Base-by-base conservation (phyloP, 64 coral and sea anemone species). In the Platygyra sinensis region DNA sequence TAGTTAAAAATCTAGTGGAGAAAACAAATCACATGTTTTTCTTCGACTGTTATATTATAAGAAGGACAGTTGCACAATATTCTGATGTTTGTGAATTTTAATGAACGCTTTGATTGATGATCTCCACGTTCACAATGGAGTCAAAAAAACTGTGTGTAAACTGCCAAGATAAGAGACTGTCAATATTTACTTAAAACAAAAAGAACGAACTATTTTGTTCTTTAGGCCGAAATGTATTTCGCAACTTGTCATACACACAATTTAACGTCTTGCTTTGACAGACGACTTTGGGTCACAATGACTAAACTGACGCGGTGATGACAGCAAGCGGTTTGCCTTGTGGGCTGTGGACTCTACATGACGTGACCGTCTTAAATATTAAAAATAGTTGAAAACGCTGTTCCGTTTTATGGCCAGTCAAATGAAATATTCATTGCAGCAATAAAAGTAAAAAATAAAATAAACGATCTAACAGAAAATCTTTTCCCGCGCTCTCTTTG, bases 161-260 rank as follows among this genome's bases (percentile, higher is more conserved):
- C 18, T 16, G 38, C 10, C 81, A 69, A 19, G 24, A n/a, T 12
- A 49, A 52, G 19, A 72, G 27, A 50, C 46, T 13, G 33, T 22
- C 62, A 85, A 85, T 85, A 25, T 85, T 85, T 82, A 82, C 80
- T 39, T 65, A 38, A 0, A 33, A 52, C 33, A 77, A 77, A 69
- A 69, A 24, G 29, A 57, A n/a, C 19, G 31, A 76, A 76, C 33
- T 39, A 30, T 22, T 76, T 11, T 17, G 8, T 67, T n/a, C 20
- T 83, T 64, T 65, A 38, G 0, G 4, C 39, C 19, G 20, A 18
- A 22, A 20, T 17, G 39, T 20, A 50, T 50, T 50, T n/a, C 36
- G 17, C 74, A 77, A 49, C 36, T 77, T 77, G 39, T 77, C 20
- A 10, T 0, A 10, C 19, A 77, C 17, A 18, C 10, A 22, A n/a